These are phyloP conservation scores for Rhagoletis zephyria DNA, from an alignment of 1,140 invertebrate species.

Conservation along the genomic window DNA sequence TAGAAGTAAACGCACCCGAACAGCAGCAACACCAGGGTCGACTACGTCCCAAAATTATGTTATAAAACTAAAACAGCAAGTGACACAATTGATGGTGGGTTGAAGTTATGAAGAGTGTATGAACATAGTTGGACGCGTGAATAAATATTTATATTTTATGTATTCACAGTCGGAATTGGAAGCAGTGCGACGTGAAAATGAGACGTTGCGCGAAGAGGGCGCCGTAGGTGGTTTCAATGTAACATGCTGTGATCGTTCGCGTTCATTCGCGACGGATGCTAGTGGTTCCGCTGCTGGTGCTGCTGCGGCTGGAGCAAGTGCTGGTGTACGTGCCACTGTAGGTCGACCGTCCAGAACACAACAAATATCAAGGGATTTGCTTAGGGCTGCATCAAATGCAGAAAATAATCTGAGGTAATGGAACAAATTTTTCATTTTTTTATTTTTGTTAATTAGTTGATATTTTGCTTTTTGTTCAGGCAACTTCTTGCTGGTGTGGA, in stretches of 20 bases:
- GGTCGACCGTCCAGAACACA: conserved; percentile 65
- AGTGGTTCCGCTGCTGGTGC: conserved; percentile 63
- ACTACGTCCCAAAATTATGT: conserved; percentile 76
- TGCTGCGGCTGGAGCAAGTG: neutral
- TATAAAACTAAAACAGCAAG: conserved; percentile 76
- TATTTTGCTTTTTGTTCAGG: conserved; percentile 69
- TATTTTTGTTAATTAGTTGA: conserved; percentile 8
- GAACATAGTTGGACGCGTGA: conserved; percentile 6
- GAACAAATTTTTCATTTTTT: neutral
- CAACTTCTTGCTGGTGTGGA: conserved; percentile 80
- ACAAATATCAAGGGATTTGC: conserved; percentile 74
- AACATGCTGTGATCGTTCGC: conserved; percentile 60
- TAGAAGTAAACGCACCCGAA: conserved; percentile 75
- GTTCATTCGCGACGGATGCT: conserved; percentile 66
- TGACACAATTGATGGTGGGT: conserved; percentile 76
- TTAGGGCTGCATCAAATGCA: conserved; percentile 78
- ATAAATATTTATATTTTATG: conserved; percentile 49
- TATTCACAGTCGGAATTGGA: conserved; percentile 69
- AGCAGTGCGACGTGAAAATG: conserved; percentile 73
- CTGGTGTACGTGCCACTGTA: conserved; percentile 16
- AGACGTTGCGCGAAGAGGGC: conserved; percentile 68
- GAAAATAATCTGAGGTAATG: conserved; percentile 79
- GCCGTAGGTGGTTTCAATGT: conserved; percentile 64
- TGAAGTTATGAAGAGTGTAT: conserved; percentile 8
- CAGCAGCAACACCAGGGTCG: neutral